phyloP scores from a whole-genome alignment of 1,140 invertebrate species.

The Tyrophagus putrescentiae region DNA sequence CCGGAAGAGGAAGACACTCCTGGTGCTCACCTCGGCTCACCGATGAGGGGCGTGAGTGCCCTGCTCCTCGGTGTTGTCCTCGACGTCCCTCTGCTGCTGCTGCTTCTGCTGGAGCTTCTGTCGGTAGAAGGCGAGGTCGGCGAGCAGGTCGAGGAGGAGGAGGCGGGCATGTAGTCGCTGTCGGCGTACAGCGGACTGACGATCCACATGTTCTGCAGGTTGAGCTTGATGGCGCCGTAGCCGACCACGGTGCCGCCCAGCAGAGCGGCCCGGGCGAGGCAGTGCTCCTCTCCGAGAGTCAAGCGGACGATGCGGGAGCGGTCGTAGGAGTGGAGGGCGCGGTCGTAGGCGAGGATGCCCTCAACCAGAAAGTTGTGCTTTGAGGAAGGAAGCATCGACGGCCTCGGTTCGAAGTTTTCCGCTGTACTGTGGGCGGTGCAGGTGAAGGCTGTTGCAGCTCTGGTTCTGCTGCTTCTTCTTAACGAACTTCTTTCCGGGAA shows the following conservation, averaged over 20 bases:
- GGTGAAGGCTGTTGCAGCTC: too few relatives aligned
- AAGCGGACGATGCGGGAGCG: slow-evolving; percentile 21
- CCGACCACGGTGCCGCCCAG: slow-evolving; percentile 17
- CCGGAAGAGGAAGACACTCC: too few relatives aligned
- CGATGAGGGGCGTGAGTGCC: too few relatives aligned
- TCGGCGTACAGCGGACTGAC: slow-evolving; percentile 26
- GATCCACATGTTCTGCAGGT: slow-evolving; percentile 25
- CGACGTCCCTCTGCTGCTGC: slow-evolving; percentile 13
- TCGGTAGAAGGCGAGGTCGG: background rate
- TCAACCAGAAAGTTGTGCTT: slow-evolving; percentile 17
- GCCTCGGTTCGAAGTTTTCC: slow-evolving; percentile 11
- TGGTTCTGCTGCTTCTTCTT: background rate
- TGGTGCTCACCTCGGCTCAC: too few relatives aligned
- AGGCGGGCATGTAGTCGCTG: slow-evolving; percentile 21
- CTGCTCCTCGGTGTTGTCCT: too few relatives aligned
- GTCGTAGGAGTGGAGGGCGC: slow-evolving; percentile 23
- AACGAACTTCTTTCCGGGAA: background rate
- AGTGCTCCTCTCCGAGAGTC: slow-evolving; percentile 22
- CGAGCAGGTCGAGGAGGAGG: slow-evolving; percentile 22
- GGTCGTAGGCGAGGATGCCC: slow-evolving; percentile 24
- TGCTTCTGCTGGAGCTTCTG: background rate
- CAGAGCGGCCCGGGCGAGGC: slow-evolving; percentile 19
- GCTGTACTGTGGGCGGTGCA: background rate
- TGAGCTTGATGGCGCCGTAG: slow-evolving; percentile 26
- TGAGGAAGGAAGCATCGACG: too few relatives aligned